Base-by-base conservation (phyloP, 2,888 invertebrate species). In the Leptinotarsa tumamoca region DNA sequence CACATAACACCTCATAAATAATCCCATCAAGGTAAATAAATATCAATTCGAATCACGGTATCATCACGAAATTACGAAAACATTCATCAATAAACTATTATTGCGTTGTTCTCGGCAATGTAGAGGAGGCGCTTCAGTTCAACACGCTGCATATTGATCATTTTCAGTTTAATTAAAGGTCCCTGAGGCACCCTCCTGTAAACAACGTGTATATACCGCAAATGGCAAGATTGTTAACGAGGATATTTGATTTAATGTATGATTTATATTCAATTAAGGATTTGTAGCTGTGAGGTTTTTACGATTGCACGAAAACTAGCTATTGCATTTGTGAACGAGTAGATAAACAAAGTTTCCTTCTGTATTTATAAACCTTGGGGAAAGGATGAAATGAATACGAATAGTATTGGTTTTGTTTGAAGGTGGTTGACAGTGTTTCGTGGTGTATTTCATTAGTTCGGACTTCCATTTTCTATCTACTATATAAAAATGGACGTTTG, bases 181-280 rank as follows among this genome's bases (percentile, higher is more conserved):
- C 63, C 63, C 63, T 17, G n/a, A 63, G 63, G 63, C 63, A 63
- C 63, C 58, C 63, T 33, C 33, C 43, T 63, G 63, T n/a, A 63
- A 63, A 63, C 63, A 63, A 63, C 63, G 63, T 23, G 23, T 43
- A n/a, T 33, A 33, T 63, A 63, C 63, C 63, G 63, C 63, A 33
- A 63, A 43, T 17, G 17, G 63, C 63, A 61, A 61, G 61, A 61
- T 61, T 23, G 17, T 23, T 63, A 63, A 63, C 63, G 63, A 63
- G 63, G 33, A 63, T 63, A 63, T 27, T 63, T 63, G 63, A 63
- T 43, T 63, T 27, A 43, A 33, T 63, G 63, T 43, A n/a, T 63
- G 63, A 63, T 63, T 63, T 43, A 63, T 63, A 33, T 63, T 63
- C 63, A 33, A 63, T 63, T 43, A 33, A 14, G 58, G 63, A 63